A percentile compares a stretch with the other conserved stretches of the same genome.
phyloP scores from a whole-genome alignment of 2,113 vertebrate genomes.

The Sceloporus undulatus region DNA sequence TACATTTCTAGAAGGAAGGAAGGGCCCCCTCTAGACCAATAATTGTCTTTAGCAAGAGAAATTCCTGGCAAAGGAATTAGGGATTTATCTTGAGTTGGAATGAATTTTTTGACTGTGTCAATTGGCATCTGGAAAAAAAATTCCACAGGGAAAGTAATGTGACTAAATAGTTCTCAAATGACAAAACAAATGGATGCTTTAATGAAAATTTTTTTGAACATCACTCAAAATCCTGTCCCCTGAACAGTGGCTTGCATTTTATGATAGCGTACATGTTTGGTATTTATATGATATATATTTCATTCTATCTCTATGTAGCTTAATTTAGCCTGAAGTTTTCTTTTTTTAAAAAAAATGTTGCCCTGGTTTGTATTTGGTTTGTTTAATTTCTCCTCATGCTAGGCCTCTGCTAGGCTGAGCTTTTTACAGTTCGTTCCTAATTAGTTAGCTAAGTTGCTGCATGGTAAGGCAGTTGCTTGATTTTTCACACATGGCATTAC shows the following conservation, averaged over 20 bases:
- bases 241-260: slow-evolving; percentile 58
- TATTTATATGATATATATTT: slow-evolving; percentile 35
- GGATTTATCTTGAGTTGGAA: slow-evolving; percentile 68
- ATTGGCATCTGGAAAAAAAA: slow-evolving; percentile 65
- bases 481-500: slow-evolving; percentile 65
- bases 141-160: slow-evolving; percentile 62
- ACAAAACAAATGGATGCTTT: slow-evolving; percentile 73
- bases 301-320: slow-evolving; percentile 45
- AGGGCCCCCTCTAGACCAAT: slow-evolving; percentile 63
- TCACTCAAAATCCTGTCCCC: slow-evolving; percentile 66
- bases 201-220: slow-evolving; percentile 71
- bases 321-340: slow-evolving; percentile 45
- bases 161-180: slow-evolving; percentile 73
- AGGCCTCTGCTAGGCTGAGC: slow-evolving; percentile 42
- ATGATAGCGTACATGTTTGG: slow-evolving; percentile 45
- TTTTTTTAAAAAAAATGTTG: slow-evolving; percentile 39
- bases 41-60: slow-evolving; percentile 66
- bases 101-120: slow-evolving; percentile 70
- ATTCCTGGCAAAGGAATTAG: slow-evolving; percentile 62
- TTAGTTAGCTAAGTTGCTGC: slow-evolving; percentile 64
- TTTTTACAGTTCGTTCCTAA: slow-evolving; percentile 68
- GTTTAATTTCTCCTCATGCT: slow-evolving; percentile 49
- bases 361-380: slow-evolving; percentile 33
- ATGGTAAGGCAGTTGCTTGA: slow-evolving; percentile 68
- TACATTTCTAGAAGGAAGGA: slow-evolving; percentile 66